phyloP scores from a whole-genome alignment of 53 echinoderm and acorn worm genomes.

The Paracentrotus lividus region DNA sequence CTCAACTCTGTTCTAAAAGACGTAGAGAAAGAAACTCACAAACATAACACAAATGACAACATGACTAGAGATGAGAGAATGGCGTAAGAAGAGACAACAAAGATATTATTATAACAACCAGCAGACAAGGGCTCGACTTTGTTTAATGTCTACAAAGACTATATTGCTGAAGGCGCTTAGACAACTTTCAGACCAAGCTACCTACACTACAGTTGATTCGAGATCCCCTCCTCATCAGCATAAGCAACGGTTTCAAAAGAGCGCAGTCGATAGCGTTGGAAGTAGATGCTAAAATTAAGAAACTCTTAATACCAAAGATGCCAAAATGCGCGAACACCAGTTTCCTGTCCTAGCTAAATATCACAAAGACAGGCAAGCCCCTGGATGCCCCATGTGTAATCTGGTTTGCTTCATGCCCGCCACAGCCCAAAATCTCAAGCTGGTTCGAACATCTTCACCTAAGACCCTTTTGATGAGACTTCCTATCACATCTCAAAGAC shows the following conservation, averaged over 20 bases:
- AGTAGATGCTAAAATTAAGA: not conserved
- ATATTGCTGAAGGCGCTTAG: slow-evolving; percentile 12
- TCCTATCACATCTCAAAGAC: slow-evolving; percentile 32
- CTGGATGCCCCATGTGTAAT: too few species aligned
- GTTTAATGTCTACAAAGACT: slow-evolving; percentile 40
- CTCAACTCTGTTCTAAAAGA: not conserved
- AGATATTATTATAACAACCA: slow-evolving; percentile 21
- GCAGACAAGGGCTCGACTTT: slow-evolving; percentile 19
- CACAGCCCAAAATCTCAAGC: not conserved
- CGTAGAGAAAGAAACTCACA: not conserved
- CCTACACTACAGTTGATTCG: not conserved
- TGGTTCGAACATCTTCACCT: not conserved
- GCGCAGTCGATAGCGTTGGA: not conserved
- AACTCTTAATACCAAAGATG: not conserved
- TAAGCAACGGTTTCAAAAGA: not conserved
- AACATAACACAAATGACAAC: slow-evolving; percentile 8
- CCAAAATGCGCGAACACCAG: not conserved
- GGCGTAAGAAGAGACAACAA: not conserved
- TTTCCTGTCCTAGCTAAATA: not conserved
- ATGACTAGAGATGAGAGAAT: not conserved
- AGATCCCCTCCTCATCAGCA: not conserved
- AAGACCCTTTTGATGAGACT: not conserved
- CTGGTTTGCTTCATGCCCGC: too few species aligned
- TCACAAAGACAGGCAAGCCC: too few species aligned
- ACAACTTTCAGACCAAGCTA: slow-evolving; percentile 25